Evolutionary conservation across 1,140 invertebrate species (phyloP).

Genomic region (Vanessa atalanta): DNA sequence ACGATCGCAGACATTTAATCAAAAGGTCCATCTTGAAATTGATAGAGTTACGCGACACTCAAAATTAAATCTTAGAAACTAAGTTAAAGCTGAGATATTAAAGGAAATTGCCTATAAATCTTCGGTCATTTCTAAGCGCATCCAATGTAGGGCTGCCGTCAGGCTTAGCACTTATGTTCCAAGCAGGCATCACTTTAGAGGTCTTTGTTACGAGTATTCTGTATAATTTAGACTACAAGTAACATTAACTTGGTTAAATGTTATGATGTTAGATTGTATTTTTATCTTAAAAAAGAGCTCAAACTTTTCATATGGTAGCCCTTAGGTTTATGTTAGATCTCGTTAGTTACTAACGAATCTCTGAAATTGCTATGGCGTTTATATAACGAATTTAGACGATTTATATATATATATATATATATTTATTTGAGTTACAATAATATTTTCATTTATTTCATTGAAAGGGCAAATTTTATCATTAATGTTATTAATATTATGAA

Average conservation of each 20-base stretch:
- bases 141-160: constrained; percentile 2
- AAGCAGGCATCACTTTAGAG: background rate
- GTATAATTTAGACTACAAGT: background rate
- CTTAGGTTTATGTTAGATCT: constrained; percentile 30
- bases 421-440: too few relatives aligned
- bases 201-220: background rate
- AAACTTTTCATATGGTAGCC: background rate
- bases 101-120: constrained; percentile 61
- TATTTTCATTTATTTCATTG: too few relatives aligned
- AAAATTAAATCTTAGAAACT: constrained; percentile 41
- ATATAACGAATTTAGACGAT: constrained; percentile 6
- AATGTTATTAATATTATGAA: too few relatives aligned
- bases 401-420: background rate
- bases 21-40: background rate
- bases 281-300: background rate
- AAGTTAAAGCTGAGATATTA: constrained; percentile 47
- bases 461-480: too few relatives aligned
- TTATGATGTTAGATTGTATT: background rate
- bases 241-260: background rate
- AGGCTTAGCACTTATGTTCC: background rate
- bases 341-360: constrained; percentile 37
- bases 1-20: too few relatives aligned
- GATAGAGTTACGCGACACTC: constrained; percentile 8
- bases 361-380: constrained; percentile 11
- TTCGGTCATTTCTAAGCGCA: constrained; percentile 47